A percentile compares a stretch with the other conserved stretches of the same genome.
phyloP scores from a whole-genome alignment of 2,113 vertebrate species.

The Myodes glareolus region DNA sequence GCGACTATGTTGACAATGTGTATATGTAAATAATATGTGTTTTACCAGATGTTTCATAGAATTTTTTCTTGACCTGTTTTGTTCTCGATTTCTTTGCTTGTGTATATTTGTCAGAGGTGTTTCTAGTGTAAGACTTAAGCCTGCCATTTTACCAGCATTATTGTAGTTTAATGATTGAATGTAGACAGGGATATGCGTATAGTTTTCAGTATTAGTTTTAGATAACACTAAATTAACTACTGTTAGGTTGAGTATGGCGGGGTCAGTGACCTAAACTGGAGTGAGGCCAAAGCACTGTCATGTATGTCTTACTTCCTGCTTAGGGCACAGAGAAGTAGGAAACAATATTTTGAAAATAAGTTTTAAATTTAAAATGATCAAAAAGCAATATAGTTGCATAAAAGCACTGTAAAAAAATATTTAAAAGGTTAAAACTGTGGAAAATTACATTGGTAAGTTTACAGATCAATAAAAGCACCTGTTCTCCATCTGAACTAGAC shows the following conservation, averaged over 20 bases:
- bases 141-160: slow-evolving; percentile 96
- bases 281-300: slow-evolving; percentile 94
- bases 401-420: slow-evolving; percentile 97
- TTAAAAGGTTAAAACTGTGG: slow-evolving; percentile 95
- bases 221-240: slow-evolving; percentile 94
- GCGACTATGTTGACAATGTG: slow-evolving; percentile 95
- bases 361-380: slow-evolving; percentile 94
- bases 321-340: slow-evolving; percentile 93
- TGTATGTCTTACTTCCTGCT: slow-evolving; percentile 93
- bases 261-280: slow-evolving; percentile 93
- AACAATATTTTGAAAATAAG: slow-evolving; percentile 93
- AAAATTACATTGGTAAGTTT: slow-evolving; percentile 96
- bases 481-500: slow-evolving; percentile 93
- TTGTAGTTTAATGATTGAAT: slow-evolving; percentile 96
- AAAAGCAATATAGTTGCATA: slow-evolving; percentile 97
- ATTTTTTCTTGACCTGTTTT: slow-evolving; percentile 94
- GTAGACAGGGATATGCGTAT: slow-evolving; percentile 95
- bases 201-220: slow-evolving; percentile 95
- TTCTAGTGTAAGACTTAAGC: slow-evolving; percentile 95
- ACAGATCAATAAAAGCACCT: slow-evolving; percentile 96
- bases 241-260: slow-evolving; percentile 93
- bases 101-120: slow-evolving; percentile 94
- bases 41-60: slow-evolving; percentile 95
- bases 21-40: slow-evolving; percentile 96
- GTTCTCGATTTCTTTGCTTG: slow-evolving; percentile 93